Conservation (phyloP, 2,888 invertebrate genomes). For the Tetheella fluctuosa region DNA sequence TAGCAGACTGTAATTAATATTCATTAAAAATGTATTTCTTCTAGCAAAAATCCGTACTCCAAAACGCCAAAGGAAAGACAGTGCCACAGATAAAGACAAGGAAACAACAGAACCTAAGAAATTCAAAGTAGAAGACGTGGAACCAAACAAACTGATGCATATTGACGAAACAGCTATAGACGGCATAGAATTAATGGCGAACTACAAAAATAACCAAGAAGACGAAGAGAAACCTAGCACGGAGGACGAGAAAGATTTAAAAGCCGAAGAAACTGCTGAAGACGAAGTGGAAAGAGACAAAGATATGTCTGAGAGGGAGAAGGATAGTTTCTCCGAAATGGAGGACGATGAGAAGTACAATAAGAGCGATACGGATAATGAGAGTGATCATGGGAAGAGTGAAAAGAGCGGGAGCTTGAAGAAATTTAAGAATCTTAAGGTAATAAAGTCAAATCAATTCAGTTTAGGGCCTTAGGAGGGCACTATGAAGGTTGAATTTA, state of each 20-base stretch:
- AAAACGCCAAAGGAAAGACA: slow-evolving; percentile 84
- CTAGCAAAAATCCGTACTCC: slow-evolving; percentile 72
- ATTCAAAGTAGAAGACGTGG: slow-evolving; percentile 62
- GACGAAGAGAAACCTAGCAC: slow-evolving; percentile 73
- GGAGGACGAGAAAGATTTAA: slow-evolving; percentile 71
- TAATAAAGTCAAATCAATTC: too few relatives aligned
- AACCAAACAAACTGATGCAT: slow-evolving; percentile 58
- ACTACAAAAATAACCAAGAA: slow-evolving; percentile 64
- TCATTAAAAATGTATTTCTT: too few relatives aligned
- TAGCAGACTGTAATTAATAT: too few relatives aligned
- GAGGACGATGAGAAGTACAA: slow-evolving; percentile 79
- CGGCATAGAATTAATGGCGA: slow-evolving; percentile 79
- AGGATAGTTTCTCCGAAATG: slow-evolving; percentile 79
- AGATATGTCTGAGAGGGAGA: slow-evolving; percentile 67
- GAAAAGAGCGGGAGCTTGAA: slow-evolving; percentile 55
- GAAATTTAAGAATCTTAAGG: slow-evolving; percentile 78
- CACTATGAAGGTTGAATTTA: too few relatives aligned
- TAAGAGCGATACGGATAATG: slow-evolving; percentile 78
- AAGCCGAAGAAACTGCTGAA: slow-evolving; percentile 61
- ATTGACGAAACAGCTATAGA: slow-evolving; percentile 81
- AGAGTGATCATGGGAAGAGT: slow-evolving; percentile 68
- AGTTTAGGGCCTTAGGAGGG: too few relatives aligned
- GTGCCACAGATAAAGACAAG: slow-evolving; percentile 82
- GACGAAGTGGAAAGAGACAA: slow-evolving; percentile 58
- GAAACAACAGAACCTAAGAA: slow-evolving; percentile 71